Conservation (phyloP, 2,888 invertebrate species). For the Synanthedon vespiformis region DNA sequence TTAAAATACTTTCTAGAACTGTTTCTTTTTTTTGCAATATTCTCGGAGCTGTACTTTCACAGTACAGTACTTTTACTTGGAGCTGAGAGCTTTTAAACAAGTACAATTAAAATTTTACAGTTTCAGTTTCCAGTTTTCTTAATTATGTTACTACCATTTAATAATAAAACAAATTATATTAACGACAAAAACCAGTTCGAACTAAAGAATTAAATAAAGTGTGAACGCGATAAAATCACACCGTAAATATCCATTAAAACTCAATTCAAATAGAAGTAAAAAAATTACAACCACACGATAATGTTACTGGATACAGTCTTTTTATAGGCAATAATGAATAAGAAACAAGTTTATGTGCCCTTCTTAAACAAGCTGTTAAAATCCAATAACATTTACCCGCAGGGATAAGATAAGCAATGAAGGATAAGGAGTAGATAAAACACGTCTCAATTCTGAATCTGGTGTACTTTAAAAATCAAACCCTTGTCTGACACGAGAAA, state of each 20-base stretch:
- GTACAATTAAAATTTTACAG: too few species aligned
- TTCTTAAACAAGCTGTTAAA: constrained; percentile 13
- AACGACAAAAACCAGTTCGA: too few species aligned
- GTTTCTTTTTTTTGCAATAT: too few species aligned
- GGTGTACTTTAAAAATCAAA: constrained; percentile 35
- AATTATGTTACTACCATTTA: too few species aligned
- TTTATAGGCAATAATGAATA: constrained; percentile 4
- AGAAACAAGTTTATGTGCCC: constrained; percentile 7
- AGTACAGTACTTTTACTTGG: too few species aligned
- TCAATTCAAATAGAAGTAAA: neutral
- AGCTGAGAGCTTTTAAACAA: too few species aligned
- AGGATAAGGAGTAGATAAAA: constrained; percentile 5
- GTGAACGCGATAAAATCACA: neutral
- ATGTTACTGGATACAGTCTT: neutral
- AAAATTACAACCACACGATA: neutral
- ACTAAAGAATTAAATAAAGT: too few species aligned
- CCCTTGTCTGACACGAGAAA: constrained; percentile 39
- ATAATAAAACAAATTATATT: too few species aligned
- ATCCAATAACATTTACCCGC: constrained; percentile 15
- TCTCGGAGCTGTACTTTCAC: too few species aligned
- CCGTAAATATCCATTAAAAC: neutral
- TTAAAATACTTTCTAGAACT: too few species aligned
- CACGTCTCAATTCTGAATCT: constrained; percentile 23
- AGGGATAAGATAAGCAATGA: constrained; percentile 2
- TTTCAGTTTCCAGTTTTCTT: too few species aligned